These are phyloP conservation scores for Coecobrya sp. DNA, from an alignment of 2,888 invertebrate species.

Conservation along the genomic window DNA sequence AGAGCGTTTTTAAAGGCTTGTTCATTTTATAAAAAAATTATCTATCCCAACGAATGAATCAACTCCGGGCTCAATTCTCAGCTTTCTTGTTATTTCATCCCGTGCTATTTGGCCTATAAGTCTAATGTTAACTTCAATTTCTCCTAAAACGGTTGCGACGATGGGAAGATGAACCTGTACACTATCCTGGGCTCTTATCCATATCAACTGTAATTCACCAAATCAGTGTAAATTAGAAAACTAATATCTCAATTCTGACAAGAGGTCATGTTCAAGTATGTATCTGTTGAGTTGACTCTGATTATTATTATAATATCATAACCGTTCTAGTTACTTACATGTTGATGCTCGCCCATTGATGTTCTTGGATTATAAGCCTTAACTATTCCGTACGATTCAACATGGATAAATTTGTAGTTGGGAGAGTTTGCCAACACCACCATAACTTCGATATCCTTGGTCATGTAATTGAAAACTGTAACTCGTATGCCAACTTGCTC, in stretches of 20 bases:
- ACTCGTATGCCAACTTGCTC: slow-evolving; percentile 98
- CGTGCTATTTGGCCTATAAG: slow-evolving; percentile 93
- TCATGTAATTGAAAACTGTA: slow-evolving; percentile 98
- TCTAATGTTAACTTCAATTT: slow-evolving; percentile 92
- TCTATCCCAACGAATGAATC: background rate
- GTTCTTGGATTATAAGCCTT: slow-evolving; percentile 96
- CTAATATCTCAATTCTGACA: too few species aligned
- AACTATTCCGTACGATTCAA: slow-evolving; percentile 92
- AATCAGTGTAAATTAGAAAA: too few species aligned
- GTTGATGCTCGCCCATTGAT: slow-evolving; percentile 97
- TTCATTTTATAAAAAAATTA: slow-evolving; percentile 12
- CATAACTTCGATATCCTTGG: slow-evolving; percentile 93
- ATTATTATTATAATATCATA: too few species aligned
- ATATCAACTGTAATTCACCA: too few species aligned
- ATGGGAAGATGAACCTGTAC: slow-evolving; percentile 96
- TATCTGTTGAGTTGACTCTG: too few species aligned
- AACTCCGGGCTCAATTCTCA: slow-evolving; percentile 93
- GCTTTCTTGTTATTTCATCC: slow-evolving; percentile 90
- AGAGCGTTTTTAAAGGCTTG: slow-evolving; percentile 87
- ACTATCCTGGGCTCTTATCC: slow-evolving; percentile 91
- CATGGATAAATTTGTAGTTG: slow-evolving; percentile 97
- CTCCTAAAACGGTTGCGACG: slow-evolving; percentile 94
- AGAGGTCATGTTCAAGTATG: too few species aligned
- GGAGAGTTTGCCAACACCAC: slow-evolving; percentile 95
- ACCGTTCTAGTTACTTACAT: too few species aligned